Conservation (phyloP, 37 sponge, comb jelly and placozoan species). For the Lycopodina hypogea region DNA sequence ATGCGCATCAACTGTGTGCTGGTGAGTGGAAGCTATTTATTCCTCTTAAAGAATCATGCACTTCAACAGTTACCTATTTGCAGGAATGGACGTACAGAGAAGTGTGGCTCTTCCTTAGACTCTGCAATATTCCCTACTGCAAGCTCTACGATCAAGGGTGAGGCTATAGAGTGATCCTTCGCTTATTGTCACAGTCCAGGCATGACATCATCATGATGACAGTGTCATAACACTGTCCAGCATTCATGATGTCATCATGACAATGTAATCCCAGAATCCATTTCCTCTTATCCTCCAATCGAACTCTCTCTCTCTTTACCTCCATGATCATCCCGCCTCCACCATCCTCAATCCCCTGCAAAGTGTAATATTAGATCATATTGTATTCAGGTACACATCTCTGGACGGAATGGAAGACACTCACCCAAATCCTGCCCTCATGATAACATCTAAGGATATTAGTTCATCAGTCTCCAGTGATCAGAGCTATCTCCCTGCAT, state of each 20-base stretch:
- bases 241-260: too few species aligned
- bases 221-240: too few species aligned
- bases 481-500: constrained; percentile 73
- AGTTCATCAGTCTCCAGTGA: neutral
- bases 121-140: constrained; percentile 80
- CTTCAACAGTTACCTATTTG: neutral
- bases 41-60: neutral
- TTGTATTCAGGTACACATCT: constrained; percentile 84
- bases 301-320: too few species aligned
- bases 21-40: constrained; percentile 29
- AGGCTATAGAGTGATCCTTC: neutral
- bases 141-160: constrained; percentile 87
- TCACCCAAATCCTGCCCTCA: constrained; percentile 74
- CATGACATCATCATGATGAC: too few species aligned
- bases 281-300: too few species aligned
- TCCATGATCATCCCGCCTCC: too few species aligned
- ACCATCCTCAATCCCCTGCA: too few species aligned
- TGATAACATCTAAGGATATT: neutral
- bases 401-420: constrained; percentile 78
- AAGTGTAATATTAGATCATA: neutral
- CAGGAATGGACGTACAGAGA: constrained; percentile 88
- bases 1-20: constrained; percentile 88
- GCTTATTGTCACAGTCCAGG: too few species aligned
- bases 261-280: too few species aligned
- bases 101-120: constrained; percentile 79